phyloP scores from a whole-genome alignment of 2,797 vertebrate genomes.

The Sarcoramphus papa region DNA sequence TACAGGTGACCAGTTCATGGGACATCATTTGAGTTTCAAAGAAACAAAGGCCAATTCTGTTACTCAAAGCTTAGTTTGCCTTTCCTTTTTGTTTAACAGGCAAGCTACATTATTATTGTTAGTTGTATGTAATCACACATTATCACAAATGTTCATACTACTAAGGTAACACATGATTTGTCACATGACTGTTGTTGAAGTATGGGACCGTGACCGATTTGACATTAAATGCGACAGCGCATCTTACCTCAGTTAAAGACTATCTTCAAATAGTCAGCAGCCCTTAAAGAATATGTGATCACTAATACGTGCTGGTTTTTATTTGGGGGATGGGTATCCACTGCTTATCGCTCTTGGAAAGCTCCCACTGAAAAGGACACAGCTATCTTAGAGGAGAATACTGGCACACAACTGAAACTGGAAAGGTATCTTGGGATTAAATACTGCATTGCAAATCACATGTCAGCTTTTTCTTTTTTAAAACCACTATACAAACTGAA shows the following conservation, averaged over 20 bases:
- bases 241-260: neutral
- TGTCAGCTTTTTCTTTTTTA: neutral
- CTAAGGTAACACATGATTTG: neutral
- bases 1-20: neutral
- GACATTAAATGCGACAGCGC: neutral
- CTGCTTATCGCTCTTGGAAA: neutral
- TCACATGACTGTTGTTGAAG: neutral
- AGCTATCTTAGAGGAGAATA: neutral
- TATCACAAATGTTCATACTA: neutral
- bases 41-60: neutral
- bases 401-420: neutral
- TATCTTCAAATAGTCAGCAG: neutral
- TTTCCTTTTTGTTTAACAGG: neutral
- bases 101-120: neutral
- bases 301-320: neutral
- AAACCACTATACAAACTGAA: neutral
- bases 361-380: neutral
- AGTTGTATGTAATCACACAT: neutral
- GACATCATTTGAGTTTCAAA: neutral
- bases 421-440: neutral
- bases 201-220: neutral
- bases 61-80: neutral
- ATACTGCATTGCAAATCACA: neutral
- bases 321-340: neutral
- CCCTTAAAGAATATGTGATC: neutral